Evolutionary conservation across 2,888 invertebrate genomes (phyloP), one percentile per base, ranked within the genome.

Genomic region (Nephrocerus scutellatus): DNA sequence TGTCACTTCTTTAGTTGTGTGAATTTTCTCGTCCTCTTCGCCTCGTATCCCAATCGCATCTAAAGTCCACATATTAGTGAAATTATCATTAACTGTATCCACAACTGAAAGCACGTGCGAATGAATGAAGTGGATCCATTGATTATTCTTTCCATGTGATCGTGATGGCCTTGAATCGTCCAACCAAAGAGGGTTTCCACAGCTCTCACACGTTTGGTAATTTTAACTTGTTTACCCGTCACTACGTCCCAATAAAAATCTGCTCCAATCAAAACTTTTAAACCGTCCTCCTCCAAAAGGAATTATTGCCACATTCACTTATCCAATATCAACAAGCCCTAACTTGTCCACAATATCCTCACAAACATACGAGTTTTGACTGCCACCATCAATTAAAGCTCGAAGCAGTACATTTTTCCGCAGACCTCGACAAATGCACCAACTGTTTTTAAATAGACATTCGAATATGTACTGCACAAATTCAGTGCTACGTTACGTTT

Each of bases 301-400:
- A 3, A 39, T 30, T 8, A 34, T 30, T 0, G 33, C 28, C 2
- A 39, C 29, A 1, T 8, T 28, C 7, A 33, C 28, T 16, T 33
- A 15, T 8, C 39, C 30, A 16, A 35, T 21, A 30, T 25, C 5
- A 36, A 29, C n/a, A n/a, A n/a, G n/a, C n/a, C n/a, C n/a, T n/a
- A n/a, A n/a, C n/a, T n/a, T n/a, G n/a, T n/a, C n/a, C n/a, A n/a
- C n/a, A n/a, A n/a, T n/a, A n/a, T n/a, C n/a, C n/a, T n/a, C n/a
- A n/a, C n/a, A n/a, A n/a, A n/a, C n/a, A n/a, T n/a, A n/a, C n/a
- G n/a, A n/a, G n/a, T n/a, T n/a, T n/a, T n/a, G n/a, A n/a, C n/a
- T 36, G 12, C 32, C 32, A 9, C 41, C 37, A 24, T 42, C 37
- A 16, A 42, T 34, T 12, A 38, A 13, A 4, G 34, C 18, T 13